Conservation (phyloP, 2,113 vertebrate genomes). For the Apaloderma vittatum region DNA sequence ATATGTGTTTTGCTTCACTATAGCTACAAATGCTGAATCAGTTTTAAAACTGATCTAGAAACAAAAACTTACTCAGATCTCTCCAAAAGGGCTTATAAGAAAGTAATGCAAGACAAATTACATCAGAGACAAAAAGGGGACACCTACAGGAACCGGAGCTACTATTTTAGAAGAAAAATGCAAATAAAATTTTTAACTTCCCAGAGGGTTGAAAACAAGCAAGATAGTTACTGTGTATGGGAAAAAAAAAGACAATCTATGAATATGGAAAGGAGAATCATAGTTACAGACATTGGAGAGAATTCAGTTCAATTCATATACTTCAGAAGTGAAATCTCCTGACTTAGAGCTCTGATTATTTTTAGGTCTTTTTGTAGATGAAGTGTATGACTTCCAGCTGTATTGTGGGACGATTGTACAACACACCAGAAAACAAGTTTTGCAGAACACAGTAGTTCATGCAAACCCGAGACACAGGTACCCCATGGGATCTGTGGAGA, state of each 20-base stretch:
- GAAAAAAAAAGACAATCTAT: not conserved
- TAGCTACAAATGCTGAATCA: not conserved
- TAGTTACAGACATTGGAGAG: not conserved
- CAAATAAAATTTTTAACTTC: not conserved
- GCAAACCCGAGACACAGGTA: not conserved
- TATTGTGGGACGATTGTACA: no score
- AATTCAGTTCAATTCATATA: not conserved
- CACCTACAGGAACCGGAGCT: not conserved
- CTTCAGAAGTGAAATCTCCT: not conserved
- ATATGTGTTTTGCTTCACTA: not conserved
- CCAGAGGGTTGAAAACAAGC: not conserved
- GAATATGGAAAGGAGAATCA: not conserved
- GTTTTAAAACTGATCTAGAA: not conserved
- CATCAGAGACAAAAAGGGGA: not conserved
- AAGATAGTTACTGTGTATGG: not conserved
- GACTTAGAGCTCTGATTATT: not conserved
- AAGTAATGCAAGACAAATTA: not conserved
- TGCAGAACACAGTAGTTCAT: not conserved
- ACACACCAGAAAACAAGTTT: not conserved
- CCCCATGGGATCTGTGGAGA: not conserved
- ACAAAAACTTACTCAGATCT: not conserved
- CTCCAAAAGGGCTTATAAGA: not conserved
- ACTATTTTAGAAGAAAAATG: not conserved
- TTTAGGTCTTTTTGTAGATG: not conserved
- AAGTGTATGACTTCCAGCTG: not conserved